Evolutionary conservation across 2,797 vertebrate species (phyloP).

Genomic region (Poecilia wingei): DNA sequence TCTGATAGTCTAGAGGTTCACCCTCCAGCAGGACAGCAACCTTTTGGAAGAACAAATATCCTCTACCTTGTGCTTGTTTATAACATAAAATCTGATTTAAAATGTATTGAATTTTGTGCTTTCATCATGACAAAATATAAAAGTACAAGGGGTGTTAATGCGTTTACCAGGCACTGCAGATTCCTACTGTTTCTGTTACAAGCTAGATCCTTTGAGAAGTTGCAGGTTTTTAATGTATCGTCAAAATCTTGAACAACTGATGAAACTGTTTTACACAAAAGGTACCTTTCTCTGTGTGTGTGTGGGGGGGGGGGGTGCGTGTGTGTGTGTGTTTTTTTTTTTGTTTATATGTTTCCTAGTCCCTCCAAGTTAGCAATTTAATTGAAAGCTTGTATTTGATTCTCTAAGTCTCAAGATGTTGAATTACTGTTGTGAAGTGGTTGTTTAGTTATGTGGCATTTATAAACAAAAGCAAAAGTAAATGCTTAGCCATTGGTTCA

Average conservation of each 20-base stretch:
- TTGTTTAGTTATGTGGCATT: neutral
- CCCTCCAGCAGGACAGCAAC: neutral
- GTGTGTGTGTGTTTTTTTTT: neutral
- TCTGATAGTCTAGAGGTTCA: neutral
- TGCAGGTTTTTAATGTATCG: neutral
- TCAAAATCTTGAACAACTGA: neutral
- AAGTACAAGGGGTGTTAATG: neutral
- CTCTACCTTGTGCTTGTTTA: neutral
- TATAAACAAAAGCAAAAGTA: neutral
- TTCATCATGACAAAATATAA: neutral
- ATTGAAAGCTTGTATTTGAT: neutral
- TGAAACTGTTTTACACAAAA: neutral
- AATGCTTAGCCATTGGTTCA: neutral
- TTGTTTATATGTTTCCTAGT: neutral
- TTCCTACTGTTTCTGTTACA: neutral
- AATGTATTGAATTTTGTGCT: neutral
- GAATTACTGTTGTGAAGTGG: neutral
- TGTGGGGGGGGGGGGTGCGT: too few species aligned
- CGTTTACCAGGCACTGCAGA: neutral
- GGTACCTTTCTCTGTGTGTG: neutral
- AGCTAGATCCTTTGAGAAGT: neutral
- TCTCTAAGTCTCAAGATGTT: neutral
- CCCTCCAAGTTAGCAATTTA: neutral
- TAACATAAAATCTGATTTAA: neutral
- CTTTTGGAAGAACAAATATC: neutral